phyloP scores from a whole-genome alignment of 2,113 vertebrate species.

The Callorhinus ursinus region DNA sequence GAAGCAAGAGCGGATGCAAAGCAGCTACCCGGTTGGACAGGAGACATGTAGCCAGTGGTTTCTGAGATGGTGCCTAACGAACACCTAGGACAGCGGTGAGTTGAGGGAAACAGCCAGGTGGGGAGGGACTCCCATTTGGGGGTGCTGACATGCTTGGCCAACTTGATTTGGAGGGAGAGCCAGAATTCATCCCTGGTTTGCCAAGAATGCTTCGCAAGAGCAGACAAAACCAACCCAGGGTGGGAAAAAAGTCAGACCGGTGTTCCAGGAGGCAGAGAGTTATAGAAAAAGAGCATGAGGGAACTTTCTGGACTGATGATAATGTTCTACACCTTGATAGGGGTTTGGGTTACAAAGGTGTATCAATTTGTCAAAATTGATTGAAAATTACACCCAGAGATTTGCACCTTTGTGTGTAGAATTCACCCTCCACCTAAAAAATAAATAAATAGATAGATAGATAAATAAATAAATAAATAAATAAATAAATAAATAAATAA shows the following conservation, averaged over 20 bases:
- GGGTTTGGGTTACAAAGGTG: not conserved
- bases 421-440: not conserved
- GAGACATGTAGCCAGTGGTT: not conserved
- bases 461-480: no score
- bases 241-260: not conserved
- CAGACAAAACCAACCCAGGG: not conserved
- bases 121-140: not conserved
- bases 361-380: not conserved
- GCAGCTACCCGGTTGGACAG: not conserved
- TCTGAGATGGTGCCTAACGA: not conserved
- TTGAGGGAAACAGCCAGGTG: not conserved
- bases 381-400: not conserved
- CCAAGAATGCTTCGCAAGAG: not conserved
- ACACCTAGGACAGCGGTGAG: not conserved
- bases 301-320: not conserved
- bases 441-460: no score
- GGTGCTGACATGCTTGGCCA: not conserved
- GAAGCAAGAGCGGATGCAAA: not conserved
- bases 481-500: no score
- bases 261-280: not conserved
- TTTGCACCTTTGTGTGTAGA: not conserved
- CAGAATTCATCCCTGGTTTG: not conserved
- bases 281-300: not conserved
- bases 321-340: not conserved
- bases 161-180: not conserved